These are phyloP conservation scores for Sebastes matsubarae DNA, from an alignment of 2,797 vertebrate species.

Conservation along the genomic window DNA sequence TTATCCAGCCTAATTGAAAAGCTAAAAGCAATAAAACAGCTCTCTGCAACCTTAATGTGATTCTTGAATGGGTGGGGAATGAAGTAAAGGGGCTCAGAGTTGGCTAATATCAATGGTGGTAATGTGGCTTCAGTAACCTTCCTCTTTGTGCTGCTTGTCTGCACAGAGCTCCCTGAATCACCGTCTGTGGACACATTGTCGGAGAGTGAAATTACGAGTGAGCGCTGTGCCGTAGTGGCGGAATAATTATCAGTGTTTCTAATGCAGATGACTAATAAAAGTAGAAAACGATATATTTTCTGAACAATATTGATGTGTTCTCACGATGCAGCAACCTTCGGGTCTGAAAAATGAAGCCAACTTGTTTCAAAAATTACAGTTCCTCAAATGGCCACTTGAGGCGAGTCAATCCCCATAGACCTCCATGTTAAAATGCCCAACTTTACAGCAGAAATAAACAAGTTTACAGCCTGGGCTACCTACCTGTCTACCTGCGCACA, in stretches of 20 bases:
- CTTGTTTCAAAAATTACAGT: too few relatives aligned
- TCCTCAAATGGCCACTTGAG: too few relatives aligned
- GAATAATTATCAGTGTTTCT: constrained; percentile 10
- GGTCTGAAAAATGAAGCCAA: neutral
- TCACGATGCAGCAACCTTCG: neutral
- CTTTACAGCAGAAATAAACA: too few relatives aligned
- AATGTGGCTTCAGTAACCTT: constrained; percentile 50
- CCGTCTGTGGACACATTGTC: constrained; percentile 20
- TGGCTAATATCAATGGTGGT: constrained; percentile 37
- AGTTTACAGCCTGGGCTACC: too few relatives aligned
- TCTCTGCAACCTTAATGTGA: constrained; percentile 66
- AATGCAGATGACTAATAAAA: neutral
- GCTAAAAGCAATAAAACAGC: constrained; percentile 74
- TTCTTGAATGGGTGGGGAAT: constrained; percentile 63
- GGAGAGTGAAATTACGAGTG: constrained; percentile 16
- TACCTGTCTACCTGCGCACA: too few relatives aligned
- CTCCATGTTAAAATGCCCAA: too few relatives aligned
- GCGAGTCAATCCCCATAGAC: too few relatives aligned
- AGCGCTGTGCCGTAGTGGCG: neutral
- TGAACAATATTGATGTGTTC: neutral
- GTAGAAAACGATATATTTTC: neutral
- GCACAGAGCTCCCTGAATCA: constrained; percentile 20
- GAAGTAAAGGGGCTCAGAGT: constrained; percentile 41
- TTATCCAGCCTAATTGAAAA: constrained; percentile 80
- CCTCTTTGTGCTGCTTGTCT: constrained; percentile 42